These are phyloP conservation scores for Callospermophilus lateralis DNA, from an alignment of 2,113 vertebrate species.

Conservation along the genomic window DNA sequence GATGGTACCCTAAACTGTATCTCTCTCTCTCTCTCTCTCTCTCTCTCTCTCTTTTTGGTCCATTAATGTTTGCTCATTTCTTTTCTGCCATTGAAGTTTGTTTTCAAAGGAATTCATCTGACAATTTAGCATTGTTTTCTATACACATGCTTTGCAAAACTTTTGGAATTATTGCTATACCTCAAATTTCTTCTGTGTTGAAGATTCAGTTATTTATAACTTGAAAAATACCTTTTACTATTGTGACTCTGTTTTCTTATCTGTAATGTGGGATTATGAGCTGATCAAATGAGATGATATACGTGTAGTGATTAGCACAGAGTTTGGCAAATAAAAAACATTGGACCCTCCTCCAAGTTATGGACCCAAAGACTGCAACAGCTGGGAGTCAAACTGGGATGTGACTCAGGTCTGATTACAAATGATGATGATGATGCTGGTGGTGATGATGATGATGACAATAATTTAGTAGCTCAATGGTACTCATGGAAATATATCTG, in stretches of 20 bases:
- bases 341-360: not conserved
- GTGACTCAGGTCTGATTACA: not conserved
- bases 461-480: not conserved
- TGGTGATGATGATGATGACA: not conserved
- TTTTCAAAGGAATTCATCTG: not conserved
- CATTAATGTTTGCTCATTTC: not conserved
- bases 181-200: not conserved
- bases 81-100: not conserved
- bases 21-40: not conserved
- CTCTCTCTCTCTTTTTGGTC: not conserved
- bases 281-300: not conserved
- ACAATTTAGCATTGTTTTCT: not conserved
- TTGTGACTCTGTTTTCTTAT: not conserved
- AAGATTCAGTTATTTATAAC: not conserved
- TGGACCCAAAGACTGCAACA: not conserved
- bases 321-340: not conserved
- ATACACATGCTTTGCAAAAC: not conserved
- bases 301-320: not conserved
- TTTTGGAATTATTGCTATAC: not conserved
- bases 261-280: not conserved
- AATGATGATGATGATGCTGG: not conserved
- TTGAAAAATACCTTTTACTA: not conserved
- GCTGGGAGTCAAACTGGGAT: not conserved
- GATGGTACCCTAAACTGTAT: not conserved
- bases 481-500: not conserved